Evolutionary conservation across 30 jellyfish, hydroid and myxozoan species (phyloP).

Genomic region (Pelagia noctiluca): DNA sequence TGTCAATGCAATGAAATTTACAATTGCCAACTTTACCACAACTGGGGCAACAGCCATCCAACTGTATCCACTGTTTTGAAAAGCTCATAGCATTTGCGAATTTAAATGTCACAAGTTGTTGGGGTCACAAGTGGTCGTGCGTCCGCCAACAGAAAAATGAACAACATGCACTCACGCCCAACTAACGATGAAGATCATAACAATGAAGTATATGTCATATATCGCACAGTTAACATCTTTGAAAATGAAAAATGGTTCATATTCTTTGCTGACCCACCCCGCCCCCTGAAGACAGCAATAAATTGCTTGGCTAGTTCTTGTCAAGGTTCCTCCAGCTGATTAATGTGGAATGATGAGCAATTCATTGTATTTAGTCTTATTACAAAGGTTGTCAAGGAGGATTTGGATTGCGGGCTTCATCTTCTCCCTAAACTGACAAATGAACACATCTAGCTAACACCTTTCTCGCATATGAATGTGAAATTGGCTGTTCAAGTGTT

Average conservation of each 20-base stretch:
- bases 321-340: neutral
- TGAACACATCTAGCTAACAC: conserved; percentile 35
- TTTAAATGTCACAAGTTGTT: conserved; percentile 21
- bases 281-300: neutral
- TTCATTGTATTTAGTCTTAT: conserved; percentile 45
- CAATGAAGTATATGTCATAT: conserved; percentile 20
- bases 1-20: neutral
- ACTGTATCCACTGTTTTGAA: conserved; percentile 23
- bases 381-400: conserved; percentile 20
- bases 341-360: neutral
- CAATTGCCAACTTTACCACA: conserved; percentile 24
- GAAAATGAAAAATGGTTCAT: neutral
- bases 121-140: conserved; percentile 61
- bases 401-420: conserved; percentile 42
- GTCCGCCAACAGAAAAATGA: conserved; percentile 21
- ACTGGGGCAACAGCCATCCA: conserved; percentile 14
- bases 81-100: conserved; percentile 9
- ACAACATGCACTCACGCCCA: conserved; percentile 44
- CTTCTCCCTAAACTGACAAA: conserved; percentile 33
- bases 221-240: conserved; percentile 27
- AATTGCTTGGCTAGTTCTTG: neutral
- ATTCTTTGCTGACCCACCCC: conserved; percentile 2
- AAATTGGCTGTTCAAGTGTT: conserved; percentile 38
- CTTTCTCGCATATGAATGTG: conserved; percentile 56
- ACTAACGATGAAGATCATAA: conserved; percentile 9